Evolutionary conservation across 2,113 vertebrate species (phyloP), one percentile per base, ranked within the genome.

Genomic region (Daphoenositta chrysoptera): DNA sequence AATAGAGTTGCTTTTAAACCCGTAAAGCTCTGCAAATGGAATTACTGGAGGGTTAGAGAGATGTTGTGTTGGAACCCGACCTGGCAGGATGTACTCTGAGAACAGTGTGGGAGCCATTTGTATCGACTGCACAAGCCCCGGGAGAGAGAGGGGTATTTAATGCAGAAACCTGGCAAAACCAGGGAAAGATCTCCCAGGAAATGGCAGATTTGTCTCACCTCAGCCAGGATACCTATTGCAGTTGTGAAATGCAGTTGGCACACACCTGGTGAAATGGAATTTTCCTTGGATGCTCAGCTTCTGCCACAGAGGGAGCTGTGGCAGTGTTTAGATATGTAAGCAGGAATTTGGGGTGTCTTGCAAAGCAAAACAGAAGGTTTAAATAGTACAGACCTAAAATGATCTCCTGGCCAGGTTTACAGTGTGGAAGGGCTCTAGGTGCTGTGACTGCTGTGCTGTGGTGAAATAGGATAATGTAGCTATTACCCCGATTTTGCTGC

Each of bases 1-100:
- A 84, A 81, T 31, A 92, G 73, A 75, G 12, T 56, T 73, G 54
- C 88, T 93, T 96, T 96, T 77, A 89, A 97, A 93, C 42, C 42
- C 21, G 7, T 14, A 78, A 48, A 96, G 48, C 87, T 64, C 79
- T 40, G 75, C 58, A 68, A 87, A 93, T 75, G 76, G 79, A 94
- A 87, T 87, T 70, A 18, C 35, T 51, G 84, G 76, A 60, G 86
- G 47, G 92, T 87, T 84, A 61, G 93, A 26, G 37, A 75, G 91
- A 37, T 39, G 23, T 2, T 30, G 1, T 6, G 16, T 33, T 56
- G 72, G 47, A 71, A 37, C 20, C 54, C 13, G 65, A 81, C 39
- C 69, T 45, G 77, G 80, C 26, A 75, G 86, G 60, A 33, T 42
- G 82, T 6, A 6, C 17, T 68, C 71, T 64, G 90, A 66, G 35